Base-by-base conservation (phyloP, 2,797 vertebrate species). In the Florisuga fusca region DNA sequence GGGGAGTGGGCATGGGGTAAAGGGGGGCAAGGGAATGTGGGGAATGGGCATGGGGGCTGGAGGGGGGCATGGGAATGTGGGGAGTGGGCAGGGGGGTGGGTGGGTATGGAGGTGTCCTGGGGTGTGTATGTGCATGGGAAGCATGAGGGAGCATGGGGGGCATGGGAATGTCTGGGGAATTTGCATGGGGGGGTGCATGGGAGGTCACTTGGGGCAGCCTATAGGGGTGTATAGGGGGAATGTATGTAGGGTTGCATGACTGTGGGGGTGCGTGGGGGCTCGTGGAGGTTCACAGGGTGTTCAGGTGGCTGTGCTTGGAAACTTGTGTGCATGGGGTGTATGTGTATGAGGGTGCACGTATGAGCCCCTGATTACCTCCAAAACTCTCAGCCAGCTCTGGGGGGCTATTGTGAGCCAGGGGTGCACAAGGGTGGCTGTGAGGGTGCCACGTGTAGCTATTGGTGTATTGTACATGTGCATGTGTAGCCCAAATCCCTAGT, bases 401-500 rank as follows among this genome's bases (percentile, higher is more conserved):
- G 29, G 23, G 15, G 7, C 26, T 81, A 51, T 15, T 34, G 74
- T 22, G 48, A 68, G 22, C 27, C 51, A 57, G 33, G 51, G 45
- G 41, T 58, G 27, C 22, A 36, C 10, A 41, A 9, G 13, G 12
- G 33, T 31, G 51, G 17, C 63, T 17, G 6, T 22, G 64, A 9
- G 69, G 23, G n/a, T 64, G 25, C 50, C 51, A 3, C 0, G 5
- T 64, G 46, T 5, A 41, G 73, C 59, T 0, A 0, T 25, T 41
- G 5, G 5, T 22, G 22, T 22, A 36, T 34, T 1, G 10, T 62
- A 18, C 12, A 3, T 34, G 34, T 75, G 62, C 1, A 3, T 77
- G 80, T 46, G 21, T 75, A 89, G 57, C 20, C 12, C 29, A 57
- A 61, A 57, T 71, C 45, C 27, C 61, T 53, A 27, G 16, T 66